Conservation (phyloP, 2,888 invertebrate species). For the Podotricha telesiphe region DNA sequence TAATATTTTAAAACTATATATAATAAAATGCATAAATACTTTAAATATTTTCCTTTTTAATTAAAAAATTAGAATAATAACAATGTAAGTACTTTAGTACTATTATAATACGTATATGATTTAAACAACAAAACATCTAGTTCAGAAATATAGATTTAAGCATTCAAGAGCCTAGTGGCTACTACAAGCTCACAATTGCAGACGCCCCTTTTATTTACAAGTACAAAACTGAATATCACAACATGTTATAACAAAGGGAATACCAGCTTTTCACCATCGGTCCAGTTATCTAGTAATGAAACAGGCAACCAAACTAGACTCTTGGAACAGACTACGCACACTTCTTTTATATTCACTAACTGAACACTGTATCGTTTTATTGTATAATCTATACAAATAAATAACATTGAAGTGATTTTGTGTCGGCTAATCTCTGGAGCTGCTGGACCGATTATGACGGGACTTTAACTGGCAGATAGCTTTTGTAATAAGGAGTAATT, state of each 20-base stretch:
- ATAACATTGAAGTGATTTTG: too few species aligned
- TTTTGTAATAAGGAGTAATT: too few species aligned
- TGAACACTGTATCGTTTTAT: conserved; percentile 49
- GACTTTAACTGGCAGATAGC: too few species aligned
- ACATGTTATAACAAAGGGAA: conserved; percentile 65
- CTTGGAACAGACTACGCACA: conserved; percentile 47
- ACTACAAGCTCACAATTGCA: conserved; percentile 37
- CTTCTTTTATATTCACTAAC: conserved; percentile 62
- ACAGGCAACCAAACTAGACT: conserved; percentile 57
- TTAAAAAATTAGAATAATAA: too few species aligned
- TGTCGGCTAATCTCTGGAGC: too few species aligned
- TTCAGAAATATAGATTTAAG: neutral
- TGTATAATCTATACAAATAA: too few species aligned
- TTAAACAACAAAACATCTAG: neutral
- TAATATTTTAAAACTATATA: too few species aligned
- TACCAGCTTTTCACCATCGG: conserved; percentile 62
- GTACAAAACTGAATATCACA: conserved; percentile 39
- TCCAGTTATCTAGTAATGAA: conserved; percentile 76
- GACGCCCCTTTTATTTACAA: conserved; percentile 34
- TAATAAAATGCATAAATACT: too few species aligned
- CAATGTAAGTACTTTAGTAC: too few species aligned
- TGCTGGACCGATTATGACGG: too few species aligned
- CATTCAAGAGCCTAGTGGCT: conserved; percentile 10
- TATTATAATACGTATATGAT: neutral
- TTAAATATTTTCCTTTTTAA: too few species aligned